phyloP scores from a whole-genome alignment of 2,888 invertebrate genomes.

The Meteorus colon region DNA sequence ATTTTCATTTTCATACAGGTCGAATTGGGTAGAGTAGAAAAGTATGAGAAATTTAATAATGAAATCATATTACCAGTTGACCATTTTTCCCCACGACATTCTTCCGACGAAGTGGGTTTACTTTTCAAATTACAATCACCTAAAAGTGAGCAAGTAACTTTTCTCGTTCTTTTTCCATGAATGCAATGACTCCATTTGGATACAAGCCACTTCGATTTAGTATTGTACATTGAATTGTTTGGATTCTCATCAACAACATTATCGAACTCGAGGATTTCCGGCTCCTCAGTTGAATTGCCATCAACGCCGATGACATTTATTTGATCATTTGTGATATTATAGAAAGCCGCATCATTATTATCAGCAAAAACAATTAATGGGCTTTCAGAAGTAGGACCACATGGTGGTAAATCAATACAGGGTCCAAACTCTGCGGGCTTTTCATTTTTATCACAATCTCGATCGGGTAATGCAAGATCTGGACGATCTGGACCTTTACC shows the following conservation, averaged over 20 bases:
- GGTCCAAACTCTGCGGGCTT: conserved; percentile 82
- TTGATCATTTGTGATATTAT: conserved; percentile 63
- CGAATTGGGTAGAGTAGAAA: not conserved
- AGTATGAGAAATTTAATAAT: not conserved
- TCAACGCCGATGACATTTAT: conserved; percentile 59
- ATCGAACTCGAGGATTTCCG: conserved; percentile 68
- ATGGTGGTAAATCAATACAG: conserved; percentile 77
- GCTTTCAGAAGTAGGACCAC: conserved; percentile 66
- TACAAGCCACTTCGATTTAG: conserved; percentile 66
- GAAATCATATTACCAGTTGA: conserved; percentile 57
- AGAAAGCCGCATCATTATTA: conserved; percentile 63
- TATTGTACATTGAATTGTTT: conserved; percentile 64
- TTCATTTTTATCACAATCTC: conserved; percentile 79
- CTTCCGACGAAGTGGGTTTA: conserved; percentile 59
- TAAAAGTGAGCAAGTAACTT: conserved; percentile 62
- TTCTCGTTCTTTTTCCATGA: conserved; percentile 61
- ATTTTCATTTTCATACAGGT: no score
- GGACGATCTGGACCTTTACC: conserved; percentile 76
- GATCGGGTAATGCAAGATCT: conserved; percentile 85
- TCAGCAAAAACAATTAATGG: conserved; percentile 64
- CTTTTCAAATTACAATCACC: conserved; percentile 62
- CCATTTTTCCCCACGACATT: conserved; percentile 66
- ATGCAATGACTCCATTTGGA: conserved; percentile 66
- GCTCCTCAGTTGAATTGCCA: conserved; percentile 60
- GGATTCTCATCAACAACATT: conserved; percentile 67